A percentile compares a stretch with the other conserved stretches of the same genome.
Conservation (phyloP, 2,113 vertebrate genomes). For the Agapornis roseicollis region DNA sequence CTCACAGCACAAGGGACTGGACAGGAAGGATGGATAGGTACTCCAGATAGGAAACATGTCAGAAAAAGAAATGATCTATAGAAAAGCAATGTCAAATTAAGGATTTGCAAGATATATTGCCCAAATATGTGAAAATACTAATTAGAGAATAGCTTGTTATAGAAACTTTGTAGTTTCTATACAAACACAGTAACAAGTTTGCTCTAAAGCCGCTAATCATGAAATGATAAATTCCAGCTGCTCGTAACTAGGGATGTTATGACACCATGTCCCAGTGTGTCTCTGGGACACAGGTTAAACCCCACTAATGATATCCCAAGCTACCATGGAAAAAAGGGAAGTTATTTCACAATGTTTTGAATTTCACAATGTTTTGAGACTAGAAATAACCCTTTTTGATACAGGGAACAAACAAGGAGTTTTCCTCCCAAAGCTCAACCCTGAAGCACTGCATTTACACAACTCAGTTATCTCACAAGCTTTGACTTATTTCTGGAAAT, state of each 20-base stretch:
- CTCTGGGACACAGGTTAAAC: neutral
- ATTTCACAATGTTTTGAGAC: neutral
- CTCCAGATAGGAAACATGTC: rapidly evolving
- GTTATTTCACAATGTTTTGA: neutral
- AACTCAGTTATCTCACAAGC: neutral
- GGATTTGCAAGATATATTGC: neutral
- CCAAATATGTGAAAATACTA: neutral
- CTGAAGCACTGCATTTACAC: neutral
- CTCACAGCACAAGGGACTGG: neutral
- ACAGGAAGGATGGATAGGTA: neutral
- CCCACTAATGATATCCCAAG: neutral
- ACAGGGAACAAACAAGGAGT: neutral
- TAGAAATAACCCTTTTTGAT: neutral
- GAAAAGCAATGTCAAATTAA: neutral
- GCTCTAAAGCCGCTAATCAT: neutral
- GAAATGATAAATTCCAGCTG: neutral
- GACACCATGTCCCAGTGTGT: rapidly evolving
- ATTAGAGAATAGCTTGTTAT: neutral
- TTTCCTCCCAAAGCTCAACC: neutral
- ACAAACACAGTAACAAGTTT: neutral
- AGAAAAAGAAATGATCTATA: neutral
- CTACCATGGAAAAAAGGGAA: neutral
- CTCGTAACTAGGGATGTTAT: neutral
- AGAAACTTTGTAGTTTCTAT: neutral
- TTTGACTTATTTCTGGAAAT: neutral